Conservation (phyloP, 2,888 invertebrate genomes). For the Parnassius mnemosyne region DNA sequence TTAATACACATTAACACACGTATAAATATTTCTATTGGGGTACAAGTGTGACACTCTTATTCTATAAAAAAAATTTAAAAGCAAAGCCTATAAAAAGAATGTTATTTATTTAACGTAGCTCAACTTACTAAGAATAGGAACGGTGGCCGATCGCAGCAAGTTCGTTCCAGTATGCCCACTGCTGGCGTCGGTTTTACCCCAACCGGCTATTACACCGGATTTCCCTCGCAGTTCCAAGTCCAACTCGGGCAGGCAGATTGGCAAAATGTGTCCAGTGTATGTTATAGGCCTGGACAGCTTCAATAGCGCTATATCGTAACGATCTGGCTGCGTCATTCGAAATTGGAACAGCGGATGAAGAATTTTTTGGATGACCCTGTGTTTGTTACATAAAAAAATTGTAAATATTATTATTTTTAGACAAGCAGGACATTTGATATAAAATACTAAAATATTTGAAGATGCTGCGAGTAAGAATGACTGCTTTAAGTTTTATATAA, state of each 20-base stretch:
- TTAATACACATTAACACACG: too few relatives aligned
- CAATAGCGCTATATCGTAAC: slow-evolving; percentile 88
- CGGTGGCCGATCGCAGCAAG: slow-evolving; percentile 87
- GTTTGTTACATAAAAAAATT: too few relatives aligned
- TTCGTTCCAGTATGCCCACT: slow-evolving; percentile 89
- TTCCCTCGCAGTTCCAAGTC: slow-evolving; percentile 62
- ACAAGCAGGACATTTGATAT: too few relatives aligned
- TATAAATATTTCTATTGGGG: too few relatives aligned
- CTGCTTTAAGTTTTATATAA: too few relatives aligned
- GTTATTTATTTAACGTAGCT: neutral
- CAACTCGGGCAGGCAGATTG: slow-evolving; percentile 87
- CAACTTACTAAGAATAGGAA: slow-evolving; percentile 88
- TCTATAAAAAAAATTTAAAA: too few relatives aligned
- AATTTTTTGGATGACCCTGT: slow-evolving; percentile 85
- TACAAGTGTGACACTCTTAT: too few relatives aligned
- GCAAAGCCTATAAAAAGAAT: too few relatives aligned
- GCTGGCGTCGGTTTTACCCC: slow-evolving; percentile 90
- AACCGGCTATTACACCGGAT: slow-evolving; percentile 85
- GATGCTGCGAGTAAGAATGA: too few relatives aligned
- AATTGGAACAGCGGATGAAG: slow-evolving; percentile 91
- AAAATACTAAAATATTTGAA: too few relatives aligned
- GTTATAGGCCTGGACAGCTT: slow-evolving; percentile 84
- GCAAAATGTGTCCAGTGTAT: slow-evolving; percentile 85
- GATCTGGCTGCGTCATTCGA: slow-evolving; percentile 90
- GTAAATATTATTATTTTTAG: too few relatives aligned